Evolutionary conservation across 1,140 invertebrate genomes (phyloP).

Genomic region (Sinonovacula constricta): DNA sequence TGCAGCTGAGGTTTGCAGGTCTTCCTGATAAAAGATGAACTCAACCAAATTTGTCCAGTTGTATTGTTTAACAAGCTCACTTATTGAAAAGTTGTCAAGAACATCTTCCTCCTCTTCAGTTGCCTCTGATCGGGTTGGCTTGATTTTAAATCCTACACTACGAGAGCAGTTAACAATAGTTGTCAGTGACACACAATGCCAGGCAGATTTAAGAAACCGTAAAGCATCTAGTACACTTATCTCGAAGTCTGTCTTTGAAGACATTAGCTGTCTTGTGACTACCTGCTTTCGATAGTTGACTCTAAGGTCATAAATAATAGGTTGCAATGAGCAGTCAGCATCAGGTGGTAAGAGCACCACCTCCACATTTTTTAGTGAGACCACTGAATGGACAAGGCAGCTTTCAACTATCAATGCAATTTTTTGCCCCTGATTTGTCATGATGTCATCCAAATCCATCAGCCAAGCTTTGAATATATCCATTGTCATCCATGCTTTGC

Average conservation of each 20-base stretch:
- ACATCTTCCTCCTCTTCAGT: conserved; percentile 14
- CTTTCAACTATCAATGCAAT: conserved; percentile 51
- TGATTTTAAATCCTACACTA: conserved; percentile 34
- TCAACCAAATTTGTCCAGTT: neutral
- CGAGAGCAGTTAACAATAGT: conserved; percentile 50
- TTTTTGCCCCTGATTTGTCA: conserved; percentile 20
- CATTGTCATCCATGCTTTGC: conserved; percentile 59
- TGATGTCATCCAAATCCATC: conserved; percentile 28
- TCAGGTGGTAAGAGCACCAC: conserved; percentile 52
- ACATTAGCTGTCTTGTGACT: neutral
- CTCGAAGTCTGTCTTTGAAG: neutral
- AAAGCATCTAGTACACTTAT: conserved; percentile 41
- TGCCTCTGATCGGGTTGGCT: neutral
- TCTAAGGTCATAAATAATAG: conserved; percentile 54
- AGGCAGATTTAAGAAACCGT: conserved; percentile 5
- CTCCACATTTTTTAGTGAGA: conserved; percentile 20
- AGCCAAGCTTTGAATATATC: conserved; percentile 54
- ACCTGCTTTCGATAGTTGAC: conserved; percentile 26
- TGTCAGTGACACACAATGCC: conserved; percentile 9
- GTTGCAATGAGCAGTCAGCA: conserved; percentile 51
- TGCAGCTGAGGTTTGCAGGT: too few relatives aligned
- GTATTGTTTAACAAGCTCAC: neutral
- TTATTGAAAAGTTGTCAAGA: conserved; percentile 30
- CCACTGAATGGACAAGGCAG: conserved; percentile 25
- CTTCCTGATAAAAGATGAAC: too few relatives aligned